Evolutionary conservation across 2,797 vertebrate species (phyloP).

Genomic region (Tadarida brasiliensis): DNA sequence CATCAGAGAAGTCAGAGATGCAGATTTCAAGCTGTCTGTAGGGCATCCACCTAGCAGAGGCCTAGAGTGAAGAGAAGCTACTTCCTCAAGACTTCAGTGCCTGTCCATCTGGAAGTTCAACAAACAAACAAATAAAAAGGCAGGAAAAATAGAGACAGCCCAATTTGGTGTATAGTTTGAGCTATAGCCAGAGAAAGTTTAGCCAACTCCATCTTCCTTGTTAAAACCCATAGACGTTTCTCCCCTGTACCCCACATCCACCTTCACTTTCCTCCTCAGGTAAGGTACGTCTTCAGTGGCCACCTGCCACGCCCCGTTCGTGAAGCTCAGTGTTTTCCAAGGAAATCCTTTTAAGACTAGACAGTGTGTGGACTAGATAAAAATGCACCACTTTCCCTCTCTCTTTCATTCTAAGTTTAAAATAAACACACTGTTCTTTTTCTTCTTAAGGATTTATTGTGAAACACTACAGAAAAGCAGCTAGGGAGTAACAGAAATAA

Average conservation of each 20-base stretch:
- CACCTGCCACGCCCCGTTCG: no score
- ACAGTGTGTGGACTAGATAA: neutral
- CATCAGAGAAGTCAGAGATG: neutral
- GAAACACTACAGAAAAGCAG: conserved; percentile 31
- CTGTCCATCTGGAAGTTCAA: neutral
- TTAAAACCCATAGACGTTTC: neutral
- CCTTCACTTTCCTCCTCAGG: neutral
- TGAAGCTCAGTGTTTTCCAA: neutral
- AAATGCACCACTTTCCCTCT: neutral
- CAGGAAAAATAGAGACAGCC: neutral
- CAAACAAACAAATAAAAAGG: neutral
- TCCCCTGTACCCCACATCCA: neutral
- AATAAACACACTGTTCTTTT: neutral
- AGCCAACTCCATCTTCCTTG: neutral
- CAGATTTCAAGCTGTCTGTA: neutral
- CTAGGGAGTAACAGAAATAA: conserved; percentile 32
- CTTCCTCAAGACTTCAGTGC: neutral
- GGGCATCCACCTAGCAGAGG: neutral
- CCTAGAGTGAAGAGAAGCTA: neutral
- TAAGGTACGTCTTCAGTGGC: no score
- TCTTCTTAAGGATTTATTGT: neutral
- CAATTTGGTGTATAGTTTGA: neutral
- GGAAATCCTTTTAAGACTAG: neutral
- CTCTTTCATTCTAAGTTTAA: neutral
- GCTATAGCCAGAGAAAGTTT: neutral